These are phyloP conservation scores for Aplidium turbinatum DNA, from an alignment of 23 tunicate species.

Conservation along the genomic window DNA sequence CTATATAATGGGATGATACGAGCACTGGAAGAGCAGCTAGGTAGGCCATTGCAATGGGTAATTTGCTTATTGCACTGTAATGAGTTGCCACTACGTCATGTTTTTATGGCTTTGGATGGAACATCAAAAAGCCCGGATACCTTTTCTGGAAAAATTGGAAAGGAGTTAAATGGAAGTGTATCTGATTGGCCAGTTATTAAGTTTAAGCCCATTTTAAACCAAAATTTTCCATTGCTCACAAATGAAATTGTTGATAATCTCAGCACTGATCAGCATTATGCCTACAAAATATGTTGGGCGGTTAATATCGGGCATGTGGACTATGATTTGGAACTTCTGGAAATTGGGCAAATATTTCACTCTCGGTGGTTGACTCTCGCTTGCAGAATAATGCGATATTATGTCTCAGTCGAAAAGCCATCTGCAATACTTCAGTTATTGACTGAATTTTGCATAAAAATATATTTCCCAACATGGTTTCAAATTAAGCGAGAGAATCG, in stretches of 20 bases:
- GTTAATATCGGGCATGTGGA: too few relatives aligned
- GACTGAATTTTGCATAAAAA: too few relatives aligned
- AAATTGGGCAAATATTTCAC: too few relatives aligned
- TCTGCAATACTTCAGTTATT: too few relatives aligned
- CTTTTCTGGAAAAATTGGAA: constrained; percentile 31
- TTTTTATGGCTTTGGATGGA: constrained; percentile 22
- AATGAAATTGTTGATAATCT: constrained; percentile 2
- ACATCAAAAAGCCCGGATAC: neutral
- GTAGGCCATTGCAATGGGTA: constrained; percentile 33
- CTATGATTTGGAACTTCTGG: too few relatives aligned
- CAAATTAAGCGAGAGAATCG: too few relatives aligned
- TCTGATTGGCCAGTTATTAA: constrained; percentile 14
- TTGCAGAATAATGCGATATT: too few relatives aligned
- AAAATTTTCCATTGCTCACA: constrained; percentile 1
- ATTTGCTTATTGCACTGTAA: constrained; percentile 26
- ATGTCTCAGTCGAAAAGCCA: too few relatives aligned
- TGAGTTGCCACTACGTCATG: constrained; percentile 38
- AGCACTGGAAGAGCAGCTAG: constrained; percentile 17
- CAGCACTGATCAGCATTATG: constrained; percentile 28
- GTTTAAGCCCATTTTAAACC: constrained; percentile 15
- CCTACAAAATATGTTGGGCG: constrained; percentile 20
- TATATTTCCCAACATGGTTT: too few relatives aligned
- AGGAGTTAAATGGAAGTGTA: constrained; percentile 1
- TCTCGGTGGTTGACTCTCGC: too few relatives aligned
- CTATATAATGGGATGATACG: constrained; percentile 16